Evolutionary conservation across 2,888 invertebrate species (phyloP), one percentile per base, ranked within the genome.

Genomic region (Pollenia amentaria): DNA sequence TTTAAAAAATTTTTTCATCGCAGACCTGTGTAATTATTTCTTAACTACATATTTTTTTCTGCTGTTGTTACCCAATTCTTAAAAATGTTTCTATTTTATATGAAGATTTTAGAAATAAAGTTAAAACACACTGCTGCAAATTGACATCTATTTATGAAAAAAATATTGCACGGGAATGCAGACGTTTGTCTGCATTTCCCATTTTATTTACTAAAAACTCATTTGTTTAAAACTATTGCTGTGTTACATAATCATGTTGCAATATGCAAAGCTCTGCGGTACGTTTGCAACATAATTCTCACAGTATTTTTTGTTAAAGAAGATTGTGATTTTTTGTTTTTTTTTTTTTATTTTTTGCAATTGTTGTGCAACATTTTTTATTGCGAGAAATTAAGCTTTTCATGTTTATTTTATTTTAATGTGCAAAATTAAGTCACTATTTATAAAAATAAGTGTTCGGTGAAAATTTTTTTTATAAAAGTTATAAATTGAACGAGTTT

Each of bases 151-250:
- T 57, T 21, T n/a, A 72, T 38, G 14, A 44, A n/a, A 44, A 64
- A 8, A 40, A 51, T 16, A 38, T 51, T 9, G 38, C 70, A 42
- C 40, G n/a, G 46, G 29, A 73, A 73, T 81, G 57, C 60, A 84
- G 38, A 67, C 44, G 44, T 69, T 79, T 69, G 40, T 55, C 75
- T 79, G 84, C 78, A 84, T 78, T 78, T 84, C 62, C 75, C 69
- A 38, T 70, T 53, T 75, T 55, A 62, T 69, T 84, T 69, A 55
- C 44, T 18, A 10, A 14, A 70, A 78, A 21, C 3, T n/a, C 51
- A 55, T 46, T 57, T 77, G n/a, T 12, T 29, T 44, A 1, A 29
- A 29, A 29, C 0, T 73, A 16, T 48, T 44, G 9, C 12, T 18
- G 21, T 69, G n/a, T n/a, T 9, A 65, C 2, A n/a, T 60, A 62